Conservation (phyloP, 2,797 vertebrate species). For the Scyliorhinus canicula region DNA sequence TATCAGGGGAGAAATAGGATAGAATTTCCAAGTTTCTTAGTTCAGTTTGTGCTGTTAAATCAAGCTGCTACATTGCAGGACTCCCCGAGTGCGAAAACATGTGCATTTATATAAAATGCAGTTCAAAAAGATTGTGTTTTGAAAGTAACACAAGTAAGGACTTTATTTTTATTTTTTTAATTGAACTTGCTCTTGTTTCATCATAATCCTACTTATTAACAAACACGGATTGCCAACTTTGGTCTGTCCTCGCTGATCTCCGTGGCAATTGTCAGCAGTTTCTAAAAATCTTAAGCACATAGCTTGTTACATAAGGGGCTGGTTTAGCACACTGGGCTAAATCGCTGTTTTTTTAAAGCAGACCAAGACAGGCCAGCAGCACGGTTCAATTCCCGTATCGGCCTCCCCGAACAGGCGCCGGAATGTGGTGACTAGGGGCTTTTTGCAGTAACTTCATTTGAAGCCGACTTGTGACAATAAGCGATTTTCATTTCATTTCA, state of each 20-base stretch:
- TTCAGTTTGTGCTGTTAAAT: neutral
- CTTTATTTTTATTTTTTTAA: neutral
- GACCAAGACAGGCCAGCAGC: too few species aligned
- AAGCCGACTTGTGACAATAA: too few species aligned
- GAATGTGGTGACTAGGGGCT: too few species aligned
- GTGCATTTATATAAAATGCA: neutral
- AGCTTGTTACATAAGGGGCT: too few species aligned
- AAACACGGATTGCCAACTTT: neutral
- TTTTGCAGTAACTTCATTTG: too few species aligned
- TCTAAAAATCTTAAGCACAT: neutral
- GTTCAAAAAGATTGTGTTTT: neutral
- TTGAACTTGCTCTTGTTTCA: neutral
- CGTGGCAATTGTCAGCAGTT: neutral
- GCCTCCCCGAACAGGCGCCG: too few species aligned
- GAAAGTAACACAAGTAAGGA: neutral
- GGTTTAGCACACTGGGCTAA: too few species aligned
- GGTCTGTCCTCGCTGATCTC: neutral
- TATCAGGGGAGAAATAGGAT: neutral
- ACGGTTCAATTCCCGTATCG: too few species aligned
- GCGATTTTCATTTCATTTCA: neutral
- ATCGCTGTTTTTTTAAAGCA: too few species aligned
- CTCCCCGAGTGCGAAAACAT: neutral
- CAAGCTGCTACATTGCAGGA: neutral
- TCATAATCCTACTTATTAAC: neutral
- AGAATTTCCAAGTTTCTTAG: neutral